Evolutionary conservation across 1,140 invertebrate genomes (phyloP).

Genomic region (Cecropterus lyciades): DNA sequence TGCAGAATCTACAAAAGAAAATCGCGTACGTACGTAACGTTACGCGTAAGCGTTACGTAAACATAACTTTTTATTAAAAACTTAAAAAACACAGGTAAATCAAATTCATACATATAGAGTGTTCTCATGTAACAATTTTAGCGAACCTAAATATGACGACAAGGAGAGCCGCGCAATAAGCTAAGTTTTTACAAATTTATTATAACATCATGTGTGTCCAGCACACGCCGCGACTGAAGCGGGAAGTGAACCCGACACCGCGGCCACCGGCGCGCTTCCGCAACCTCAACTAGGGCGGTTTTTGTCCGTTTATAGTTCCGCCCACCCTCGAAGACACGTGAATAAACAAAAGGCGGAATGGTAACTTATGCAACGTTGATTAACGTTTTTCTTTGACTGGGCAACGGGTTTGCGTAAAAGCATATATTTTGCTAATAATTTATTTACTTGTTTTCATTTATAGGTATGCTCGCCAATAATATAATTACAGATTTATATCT

Average conservation of each 20-base stretch:
- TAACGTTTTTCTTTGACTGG: neutral
- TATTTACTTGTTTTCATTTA: too few species aligned
- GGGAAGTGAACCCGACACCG: conserved; percentile 72
- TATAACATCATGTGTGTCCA: conserved; percentile 11
- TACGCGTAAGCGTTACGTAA: too few species aligned
- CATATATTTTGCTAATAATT: too few species aligned
- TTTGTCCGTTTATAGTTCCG: conserved; percentile 73
- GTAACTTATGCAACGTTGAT: conserved; percentile 6
- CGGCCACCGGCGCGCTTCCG: conserved; percentile 65
- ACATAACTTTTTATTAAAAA: too few species aligned
- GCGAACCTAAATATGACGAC: neutral
- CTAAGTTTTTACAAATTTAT: neutral
- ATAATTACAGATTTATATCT: too few species aligned
- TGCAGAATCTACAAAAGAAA: too few species aligned
- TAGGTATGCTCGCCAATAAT: too few species aligned
- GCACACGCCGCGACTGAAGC: conserved; percentile 47
- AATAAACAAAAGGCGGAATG: conserved; percentile 54
- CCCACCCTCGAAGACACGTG: conserved; percentile 60
- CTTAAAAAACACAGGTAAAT: too few species aligned
- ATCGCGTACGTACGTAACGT: too few species aligned
- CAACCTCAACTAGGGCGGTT: conserved; percentile 46
- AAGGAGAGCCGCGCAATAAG: too few species aligned
- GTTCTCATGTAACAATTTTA: too few species aligned
- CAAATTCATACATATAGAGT: too few species aligned
- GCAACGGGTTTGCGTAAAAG: conserved; percentile 1